A percentile compares a stretch with the other conserved stretches of the same genome.
These are phyloP conservation scores for Tinea trinotella DNA, from an alignment of 2,888 invertebrate species.

Conservation along the genomic window DNA sequence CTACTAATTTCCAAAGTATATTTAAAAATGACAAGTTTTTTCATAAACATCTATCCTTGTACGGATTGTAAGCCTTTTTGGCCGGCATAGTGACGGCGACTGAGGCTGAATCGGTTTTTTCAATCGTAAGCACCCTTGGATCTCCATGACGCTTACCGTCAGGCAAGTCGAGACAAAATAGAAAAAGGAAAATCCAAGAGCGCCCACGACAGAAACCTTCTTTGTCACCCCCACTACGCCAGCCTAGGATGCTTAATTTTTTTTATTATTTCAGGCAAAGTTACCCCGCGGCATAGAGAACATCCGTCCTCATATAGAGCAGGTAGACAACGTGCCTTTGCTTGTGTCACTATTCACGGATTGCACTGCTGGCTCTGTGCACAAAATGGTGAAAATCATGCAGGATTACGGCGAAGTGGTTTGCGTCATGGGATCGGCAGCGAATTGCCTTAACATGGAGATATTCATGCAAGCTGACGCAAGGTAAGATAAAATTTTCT, in stretches of 20 bases:
- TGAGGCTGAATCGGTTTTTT: too few species aligned
- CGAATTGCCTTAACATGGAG: conserved; percentile 89
- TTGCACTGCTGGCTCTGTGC: conserved; percentile 92
- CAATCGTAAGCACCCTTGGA: too few species aligned
- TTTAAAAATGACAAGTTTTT: too few species aligned
- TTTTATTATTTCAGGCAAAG: conserved; percentile 79
- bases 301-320: conserved; percentile 94
- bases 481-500: conserved; percentile 73
- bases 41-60: too few species aligned
- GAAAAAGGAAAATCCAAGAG: too few species aligned
- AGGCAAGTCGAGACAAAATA: too few species aligned
- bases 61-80: too few species aligned
- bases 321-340: conserved; percentile 97
- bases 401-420: conserved; percentile 96
- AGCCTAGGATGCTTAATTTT: background rate
- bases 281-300: conserved; percentile 96
- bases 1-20: too few species aligned
- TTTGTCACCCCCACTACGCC: background rate
- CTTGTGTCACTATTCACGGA: conserved; percentile 98
- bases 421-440: conserved; percentile 92
- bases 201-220: too few species aligned
- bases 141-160: too few species aligned
- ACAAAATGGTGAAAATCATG: conserved; percentile 91
- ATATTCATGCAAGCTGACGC: conserved; percentile 96
- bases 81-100: too few species aligned